Percentiles rank a stretch among this genome's conserved stretches.
phyloP scores from a whole-genome alignment of 2,113 vertebrate species.

The Oreochromis spilurus region DNA sequence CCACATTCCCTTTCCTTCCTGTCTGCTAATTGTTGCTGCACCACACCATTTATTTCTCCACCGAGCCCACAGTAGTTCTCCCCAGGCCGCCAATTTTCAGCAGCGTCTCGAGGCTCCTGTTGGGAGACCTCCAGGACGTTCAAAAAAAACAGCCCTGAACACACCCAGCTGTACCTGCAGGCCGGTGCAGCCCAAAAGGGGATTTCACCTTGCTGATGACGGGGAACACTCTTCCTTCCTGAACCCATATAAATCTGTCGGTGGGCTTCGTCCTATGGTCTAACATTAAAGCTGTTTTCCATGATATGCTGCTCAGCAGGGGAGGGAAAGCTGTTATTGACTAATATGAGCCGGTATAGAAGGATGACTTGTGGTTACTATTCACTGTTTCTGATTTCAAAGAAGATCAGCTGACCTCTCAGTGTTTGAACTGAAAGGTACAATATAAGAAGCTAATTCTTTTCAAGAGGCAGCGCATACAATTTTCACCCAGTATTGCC shows the following conservation, averaged over 20 bases:
- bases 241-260: constrained; percentile 76
- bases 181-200: constrained; percentile 54
- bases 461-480: neutral
- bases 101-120: constrained; percentile 13
- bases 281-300: constrained; percentile 70
- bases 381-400: neutral
- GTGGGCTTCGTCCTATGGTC: constrained; percentile 47
- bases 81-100: constrained; percentile 29
- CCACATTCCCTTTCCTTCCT: constrained; percentile 47
- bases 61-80: constrained; percentile 21
- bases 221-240: constrained; percentile 71
- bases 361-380: neutral
- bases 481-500: neutral
- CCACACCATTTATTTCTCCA: constrained; percentile 36
- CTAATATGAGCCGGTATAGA: neutral
- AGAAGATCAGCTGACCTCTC: neutral
- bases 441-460: neutral
- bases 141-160: constrained; percentile 47
- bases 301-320: constrained; percentile 36
- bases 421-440: neutral
- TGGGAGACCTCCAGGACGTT: constrained; percentile 64
- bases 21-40: constrained; percentile 50
- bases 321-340: constrained; percentile 37
- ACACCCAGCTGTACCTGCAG: constrained; percentile 55
- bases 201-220: constrained; percentile 66